These are phyloP conservation scores for Astyanax mexicanus DNA, from an alignment of 2,797 vertebrate species.

Conservation along the genomic window DNA sequence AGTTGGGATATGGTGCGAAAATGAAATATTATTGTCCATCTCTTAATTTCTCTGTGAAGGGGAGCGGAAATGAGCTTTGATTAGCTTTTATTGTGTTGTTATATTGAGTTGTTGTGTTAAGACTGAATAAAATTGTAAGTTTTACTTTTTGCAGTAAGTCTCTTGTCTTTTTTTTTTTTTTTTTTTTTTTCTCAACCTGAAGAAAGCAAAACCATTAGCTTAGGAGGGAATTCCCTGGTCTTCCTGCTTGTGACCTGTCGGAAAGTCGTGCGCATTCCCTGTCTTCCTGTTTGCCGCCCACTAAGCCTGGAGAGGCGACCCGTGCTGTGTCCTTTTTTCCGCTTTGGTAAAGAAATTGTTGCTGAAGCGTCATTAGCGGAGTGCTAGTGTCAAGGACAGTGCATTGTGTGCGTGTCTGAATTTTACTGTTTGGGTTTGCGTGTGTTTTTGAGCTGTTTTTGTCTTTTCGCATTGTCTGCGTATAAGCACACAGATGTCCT, in stretches of 20 bases:
- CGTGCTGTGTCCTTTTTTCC: slow-evolving; percentile 18
- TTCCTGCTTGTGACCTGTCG: slow-evolving; percentile 35
- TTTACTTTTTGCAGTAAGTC: not conserved
- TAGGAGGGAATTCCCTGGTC: slow-evolving; percentile 53
- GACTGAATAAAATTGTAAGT: not conserved
- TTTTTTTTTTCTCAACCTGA: not conserved
- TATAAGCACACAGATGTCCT: not conserved
- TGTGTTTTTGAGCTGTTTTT: slow-evolving; percentile 1
- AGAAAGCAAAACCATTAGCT: slow-evolving; percentile 7
- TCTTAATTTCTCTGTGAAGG: no score
- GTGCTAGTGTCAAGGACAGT: slow-evolving; percentile 21
- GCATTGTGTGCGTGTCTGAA: slow-evolving; percentile 2
- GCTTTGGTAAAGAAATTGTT: not conserved
- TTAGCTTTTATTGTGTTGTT: no score
- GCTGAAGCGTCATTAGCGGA: slow-evolving; percentile 8
- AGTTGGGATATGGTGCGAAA: no score
- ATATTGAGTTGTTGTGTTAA: not conserved
- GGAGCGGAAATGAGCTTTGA: no score
- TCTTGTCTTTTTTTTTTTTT: not conserved
- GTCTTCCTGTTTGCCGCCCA: slow-evolving; percentile 43
- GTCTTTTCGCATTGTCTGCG: slow-evolving; percentile 20
- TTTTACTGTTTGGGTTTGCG: slow-evolving; percentile 14
- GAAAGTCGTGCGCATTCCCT: slow-evolving; percentile 38
- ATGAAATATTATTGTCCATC: no score
- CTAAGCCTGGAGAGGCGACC: slow-evolving; percentile 25